A percentile compares a stretch with the other conserved stretches of the same genome.
phyloP scores from a whole-genome alignment of 2,888 invertebrate genomes.

The Xestia sexstrigata region DNA sequence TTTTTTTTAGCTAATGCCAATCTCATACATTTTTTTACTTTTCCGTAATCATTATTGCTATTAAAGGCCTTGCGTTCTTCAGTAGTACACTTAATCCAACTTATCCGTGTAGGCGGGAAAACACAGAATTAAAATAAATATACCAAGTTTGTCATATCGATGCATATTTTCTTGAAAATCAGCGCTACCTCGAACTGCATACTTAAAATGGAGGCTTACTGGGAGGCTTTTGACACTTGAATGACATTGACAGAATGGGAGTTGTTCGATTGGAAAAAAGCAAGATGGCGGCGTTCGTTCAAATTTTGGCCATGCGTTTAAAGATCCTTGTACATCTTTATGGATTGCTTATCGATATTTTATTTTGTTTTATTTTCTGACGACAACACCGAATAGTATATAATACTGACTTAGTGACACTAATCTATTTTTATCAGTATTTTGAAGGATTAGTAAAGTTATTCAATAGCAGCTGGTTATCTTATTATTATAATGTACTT shows the following conservation, averaged over 20 bases:
- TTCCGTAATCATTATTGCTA: not conserved
- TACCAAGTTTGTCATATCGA: too few relatives aligned
- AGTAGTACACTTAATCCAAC: not conserved
- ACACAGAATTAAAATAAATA: too few relatives aligned
- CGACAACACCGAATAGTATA: conserved; percentile 2
- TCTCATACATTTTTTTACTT: not conserved
- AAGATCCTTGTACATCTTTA: not conserved
- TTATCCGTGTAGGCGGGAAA: too few relatives aligned
- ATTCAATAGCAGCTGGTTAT: conserved; percentile 5
- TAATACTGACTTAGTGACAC: not conserved
- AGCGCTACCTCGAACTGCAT: too few relatives aligned
- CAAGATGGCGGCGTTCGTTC: not conserved
- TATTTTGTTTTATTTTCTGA: not conserved
- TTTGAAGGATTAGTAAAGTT: not conserved
- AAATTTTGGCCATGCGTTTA: not conserved
- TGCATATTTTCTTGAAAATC: too few relatives aligned
- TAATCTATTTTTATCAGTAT: not conserved
- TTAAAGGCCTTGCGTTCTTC: not conserved
- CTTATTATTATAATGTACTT: not conserved
- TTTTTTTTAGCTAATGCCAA: too few relatives aligned
- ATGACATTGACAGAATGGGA: too few relatives aligned
- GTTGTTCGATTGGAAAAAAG: not conserved
- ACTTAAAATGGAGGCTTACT: too few relatives aligned
- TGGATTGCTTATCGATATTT: not conserved
- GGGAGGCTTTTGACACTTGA: too few relatives aligned